These are phyloP conservation scores for Ceyx margarethae DNA, from an alignment of 2,113 vertebrate genomes.

Conservation along the genomic window DNA sequence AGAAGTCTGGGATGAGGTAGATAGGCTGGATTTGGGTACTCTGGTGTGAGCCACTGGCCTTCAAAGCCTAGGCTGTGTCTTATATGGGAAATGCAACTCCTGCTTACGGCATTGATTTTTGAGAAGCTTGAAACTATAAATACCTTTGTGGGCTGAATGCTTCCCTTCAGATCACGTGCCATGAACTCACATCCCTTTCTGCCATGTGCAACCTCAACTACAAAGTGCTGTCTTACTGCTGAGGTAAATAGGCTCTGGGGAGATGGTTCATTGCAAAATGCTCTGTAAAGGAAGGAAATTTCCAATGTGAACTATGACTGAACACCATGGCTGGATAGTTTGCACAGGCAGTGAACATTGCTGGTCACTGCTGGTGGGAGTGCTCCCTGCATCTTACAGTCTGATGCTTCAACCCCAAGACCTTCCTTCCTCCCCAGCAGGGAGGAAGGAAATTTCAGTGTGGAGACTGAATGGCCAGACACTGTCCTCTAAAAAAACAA, in stretches of 20 bases:
- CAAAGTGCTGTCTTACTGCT: neutral
- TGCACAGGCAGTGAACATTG: neutral
- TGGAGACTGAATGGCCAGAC: neutral
- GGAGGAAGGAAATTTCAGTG: neutral
- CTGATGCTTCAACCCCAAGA: neutral
- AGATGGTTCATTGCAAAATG: neutral
- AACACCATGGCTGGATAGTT: neutral
- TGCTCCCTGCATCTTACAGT: neutral
- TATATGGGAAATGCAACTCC: neutral
- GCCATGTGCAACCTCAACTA: neutral
- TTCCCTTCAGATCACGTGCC: neutral
- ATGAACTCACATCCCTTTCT: neutral
- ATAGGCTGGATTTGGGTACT: neutral
- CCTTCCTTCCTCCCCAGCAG: neutral
- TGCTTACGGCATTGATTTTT: neutral
- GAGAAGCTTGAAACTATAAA: neutral
- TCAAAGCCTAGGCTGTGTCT: neutral
- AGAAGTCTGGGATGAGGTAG: neutral
- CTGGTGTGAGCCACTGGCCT: neutral
- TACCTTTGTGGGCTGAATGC: neutral
- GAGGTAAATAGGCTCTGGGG: neutral
- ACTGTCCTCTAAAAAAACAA: neutral
- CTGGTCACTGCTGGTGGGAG: neutral
- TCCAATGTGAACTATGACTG: neutral
- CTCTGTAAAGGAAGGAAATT: neutral